phyloP scores from a whole-genome alignment of 1,140 invertebrate genomes.

The Drosophila pruinosa region DNA sequence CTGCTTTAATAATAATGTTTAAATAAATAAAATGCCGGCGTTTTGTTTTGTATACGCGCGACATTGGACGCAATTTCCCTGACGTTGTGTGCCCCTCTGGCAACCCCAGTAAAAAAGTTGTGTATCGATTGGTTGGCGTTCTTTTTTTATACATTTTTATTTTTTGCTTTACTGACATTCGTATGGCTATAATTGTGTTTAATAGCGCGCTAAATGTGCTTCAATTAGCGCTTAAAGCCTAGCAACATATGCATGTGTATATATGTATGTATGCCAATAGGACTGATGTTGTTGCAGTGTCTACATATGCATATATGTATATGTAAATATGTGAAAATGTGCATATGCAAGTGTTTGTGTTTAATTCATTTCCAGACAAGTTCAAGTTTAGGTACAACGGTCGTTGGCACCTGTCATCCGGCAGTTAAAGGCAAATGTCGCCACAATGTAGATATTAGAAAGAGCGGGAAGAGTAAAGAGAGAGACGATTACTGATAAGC shows the following conservation, averaged over 20 bases:
- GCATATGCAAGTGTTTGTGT: background rate
- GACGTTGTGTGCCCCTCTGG: slow-evolving; percentile 4
- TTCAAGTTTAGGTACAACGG: slow-evolving; percentile 52
- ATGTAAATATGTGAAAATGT: background rate
- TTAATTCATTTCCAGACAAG: slow-evolving; percentile 14
- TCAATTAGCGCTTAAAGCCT: slow-evolving; percentile 66
- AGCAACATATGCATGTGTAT: slow-evolving; percentile 5
- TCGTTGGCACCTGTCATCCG: slow-evolving; percentile 37
- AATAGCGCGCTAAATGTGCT: slow-evolving; percentile 76
- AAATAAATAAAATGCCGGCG: slow-evolving; percentile 32
- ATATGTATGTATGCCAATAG: slow-evolving; percentile 46
- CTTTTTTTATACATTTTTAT: slow-evolving; percentile 3
- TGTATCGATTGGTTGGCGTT: slow-evolving; percentile 40
- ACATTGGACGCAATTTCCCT: slow-evolving; percentile 28
- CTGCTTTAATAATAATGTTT: slow-evolving; percentile 53
- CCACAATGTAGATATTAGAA: background rate
- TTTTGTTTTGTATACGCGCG: slow-evolving; percentile 14
- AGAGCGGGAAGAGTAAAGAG: background rate
- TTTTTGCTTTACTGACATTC: slow-evolving; percentile 31
- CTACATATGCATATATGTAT: background rate
- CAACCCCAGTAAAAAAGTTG: slow-evolving; percentile 15
- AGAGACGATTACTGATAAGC: slow-evolving; percentile 17
- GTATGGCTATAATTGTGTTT: slow-evolving; percentile 73
- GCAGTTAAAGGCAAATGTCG: background rate
- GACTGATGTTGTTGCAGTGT: slow-evolving; percentile 3